A percentile compares a stretch with the other conserved stretches of the same genome.
Evolutionary conservation across 2,113 vertebrate species (phyloP).

Genomic region (Anoura caudifer): DNA sequence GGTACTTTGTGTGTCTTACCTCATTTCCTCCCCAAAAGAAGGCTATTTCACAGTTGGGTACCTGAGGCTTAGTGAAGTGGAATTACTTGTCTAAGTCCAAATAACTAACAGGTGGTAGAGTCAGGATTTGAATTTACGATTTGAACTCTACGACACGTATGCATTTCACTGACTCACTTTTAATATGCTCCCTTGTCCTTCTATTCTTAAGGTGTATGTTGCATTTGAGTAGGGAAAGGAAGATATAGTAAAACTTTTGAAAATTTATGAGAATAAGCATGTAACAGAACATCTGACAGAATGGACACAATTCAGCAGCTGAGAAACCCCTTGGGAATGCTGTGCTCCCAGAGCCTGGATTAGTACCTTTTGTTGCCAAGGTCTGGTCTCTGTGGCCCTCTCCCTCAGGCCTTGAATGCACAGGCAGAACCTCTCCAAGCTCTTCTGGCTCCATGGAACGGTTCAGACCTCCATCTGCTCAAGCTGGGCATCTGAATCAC

Average conservation of each 20-base stretch:
- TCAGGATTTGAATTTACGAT: not conserved
- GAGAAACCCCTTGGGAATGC: not conserved
- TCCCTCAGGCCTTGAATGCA: not conserved
- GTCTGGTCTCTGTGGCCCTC: not conserved
- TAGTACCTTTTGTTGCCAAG: not conserved
- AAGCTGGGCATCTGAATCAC: not conserved
- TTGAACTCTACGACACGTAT: not conserved
- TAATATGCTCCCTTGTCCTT: not conserved
- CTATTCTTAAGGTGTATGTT: not conserved
- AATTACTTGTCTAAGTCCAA: not conserved
- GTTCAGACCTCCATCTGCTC: slow-evolving; percentile 8
- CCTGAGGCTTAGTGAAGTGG: not conserved
- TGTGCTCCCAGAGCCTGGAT: not conserved
- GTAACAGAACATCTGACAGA: not conserved
- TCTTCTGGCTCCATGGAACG: not conserved
- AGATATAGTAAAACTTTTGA: not conserved
- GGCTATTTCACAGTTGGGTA: not conserved
- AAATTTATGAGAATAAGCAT: not conserved
- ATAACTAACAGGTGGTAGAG: not conserved
- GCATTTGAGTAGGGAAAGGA: not conserved
- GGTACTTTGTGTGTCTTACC: not conserved
- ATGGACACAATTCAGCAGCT: not conserved
- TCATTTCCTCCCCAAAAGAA: not conserved
- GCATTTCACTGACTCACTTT: not conserved
- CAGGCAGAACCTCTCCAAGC: not conserved